Base-by-base conservation (phyloP, 2,888 invertebrate species). In the Orchesella flavescens region DNA sequence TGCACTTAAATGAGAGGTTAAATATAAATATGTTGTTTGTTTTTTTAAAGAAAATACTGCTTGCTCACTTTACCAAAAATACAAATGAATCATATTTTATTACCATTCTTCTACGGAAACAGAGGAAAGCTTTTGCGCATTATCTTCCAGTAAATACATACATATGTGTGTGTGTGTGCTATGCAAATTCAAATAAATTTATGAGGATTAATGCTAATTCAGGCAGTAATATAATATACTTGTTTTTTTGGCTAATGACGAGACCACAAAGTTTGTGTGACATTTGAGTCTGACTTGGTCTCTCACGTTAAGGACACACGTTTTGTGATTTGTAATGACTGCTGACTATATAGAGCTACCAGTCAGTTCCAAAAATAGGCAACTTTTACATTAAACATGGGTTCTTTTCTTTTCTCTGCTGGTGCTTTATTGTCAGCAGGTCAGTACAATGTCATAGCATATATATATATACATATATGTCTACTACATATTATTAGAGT, bases 331-430 rank as follows among this genome's bases (percentile, higher is more conserved):
- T 57, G 53, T 57, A 57, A n/a, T 13, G 57, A 57, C 57, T 3
- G 4, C 21, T 53, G 53, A 12, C 13, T 13, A 13, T 53, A 53
- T 12, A 59, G 17, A 19, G 17, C 5, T 13, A 61, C 7, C 15
- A 23, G 34, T 15, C 66, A 15, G 66, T 46, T 66, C 66, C 66
- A 66, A 66, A 66, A 66, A 66, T 66, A 66, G 66, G 12, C n/a
- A 66, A 66, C 34, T 17, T 66, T 43, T 19, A 4, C 66, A 46
- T 43, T 9, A 15, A 9, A 34, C 34, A 34, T 34, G 34, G 34
- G 34, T 34, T 46, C 13, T 46, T 34, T 34, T 34, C 34, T 34
- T 34, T 34, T 34, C 63, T 63, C 13, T 23, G 10, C 24, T 24
- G 23, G 17, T 24, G 24, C 44, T 46, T 44, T 44, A 66, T 46